These are phyloP conservation scores for Coecobrya sp. DNA, from an alignment of 2,888 invertebrate genomes.

Conservation along the genomic window DNA sequence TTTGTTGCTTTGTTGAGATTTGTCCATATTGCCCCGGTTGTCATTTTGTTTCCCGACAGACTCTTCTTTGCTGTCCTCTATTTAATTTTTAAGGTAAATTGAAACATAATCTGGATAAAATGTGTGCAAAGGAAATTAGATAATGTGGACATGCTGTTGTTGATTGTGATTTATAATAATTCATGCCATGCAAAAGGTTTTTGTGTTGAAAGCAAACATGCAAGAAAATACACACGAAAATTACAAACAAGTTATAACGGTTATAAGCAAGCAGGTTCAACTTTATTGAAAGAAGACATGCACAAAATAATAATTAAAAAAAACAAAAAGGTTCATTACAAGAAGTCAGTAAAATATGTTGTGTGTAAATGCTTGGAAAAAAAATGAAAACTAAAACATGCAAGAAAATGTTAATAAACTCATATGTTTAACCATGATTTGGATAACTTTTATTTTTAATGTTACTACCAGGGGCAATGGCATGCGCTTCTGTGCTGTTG, in stretches of 20 bases:
- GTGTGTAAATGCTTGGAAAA: constrained; percentile 34
- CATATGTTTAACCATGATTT: constrained; percentile 2
- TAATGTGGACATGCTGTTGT: not conserved
- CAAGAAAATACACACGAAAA: not conserved
- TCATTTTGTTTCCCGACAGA: no score
- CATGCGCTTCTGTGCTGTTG: constrained; percentile 6
- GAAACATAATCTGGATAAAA: not conserved
- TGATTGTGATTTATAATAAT: not conserved
- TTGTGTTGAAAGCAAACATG: not conserved
- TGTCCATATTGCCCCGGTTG: not conserved
- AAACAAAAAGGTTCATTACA: not conserved
- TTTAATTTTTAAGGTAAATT: not conserved
- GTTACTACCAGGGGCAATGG: not conserved
- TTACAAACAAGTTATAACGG: not conserved
- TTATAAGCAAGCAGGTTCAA: not conserved
- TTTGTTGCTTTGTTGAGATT: not conserved
- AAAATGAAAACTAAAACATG: not conserved
- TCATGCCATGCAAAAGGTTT: not conserved
- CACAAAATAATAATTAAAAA: not conserved
- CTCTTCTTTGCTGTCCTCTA: not conserved
- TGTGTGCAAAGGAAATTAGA: not conserved
- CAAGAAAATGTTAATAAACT: not conserved
- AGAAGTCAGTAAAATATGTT: not conserved
- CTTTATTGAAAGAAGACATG: not conserved
- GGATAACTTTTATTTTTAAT: not conserved